These are phyloP conservation scores for Opisthograptis luteolata DNA, from an alignment of 2,888 invertebrate species.

Conservation along the genomic window DNA sequence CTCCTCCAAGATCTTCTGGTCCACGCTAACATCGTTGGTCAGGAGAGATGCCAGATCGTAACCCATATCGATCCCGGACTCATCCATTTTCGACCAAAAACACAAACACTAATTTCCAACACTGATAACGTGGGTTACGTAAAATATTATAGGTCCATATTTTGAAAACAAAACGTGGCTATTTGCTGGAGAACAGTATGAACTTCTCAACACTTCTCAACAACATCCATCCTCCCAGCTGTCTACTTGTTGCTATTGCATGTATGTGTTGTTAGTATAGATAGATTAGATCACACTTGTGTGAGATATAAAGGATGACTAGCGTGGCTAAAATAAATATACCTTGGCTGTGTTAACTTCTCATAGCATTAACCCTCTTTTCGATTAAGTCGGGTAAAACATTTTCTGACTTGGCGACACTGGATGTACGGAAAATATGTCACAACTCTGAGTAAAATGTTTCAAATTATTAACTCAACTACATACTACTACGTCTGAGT, in stretches of 20 bases:
- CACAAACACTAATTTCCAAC: constrained; percentile 65
- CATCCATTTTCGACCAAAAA: constrained; percentile 81
- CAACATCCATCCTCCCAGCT: constrained; percentile 80
- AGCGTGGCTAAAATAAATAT: constrained; percentile 49
- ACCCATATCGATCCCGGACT: constrained; percentile 87
- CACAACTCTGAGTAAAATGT: no score
- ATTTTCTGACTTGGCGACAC: constrained; percentile 32
- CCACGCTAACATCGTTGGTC: constrained; percentile 80
- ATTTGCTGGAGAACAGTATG: constrained; percentile 57
- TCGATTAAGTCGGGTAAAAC: constrained; percentile 33
- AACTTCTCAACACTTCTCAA: constrained; percentile 64
- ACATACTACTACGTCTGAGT: no score
- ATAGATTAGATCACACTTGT: constrained; percentile 42
- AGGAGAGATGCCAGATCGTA: constrained; percentile 86
- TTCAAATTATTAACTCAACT: no score
- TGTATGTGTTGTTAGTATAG: constrained; percentile 54
- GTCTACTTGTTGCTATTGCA: constrained; percentile 78
- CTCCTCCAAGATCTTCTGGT: constrained; percentile 82
- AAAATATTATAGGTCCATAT: constrained; percentile 45
- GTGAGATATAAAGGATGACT: constrained; percentile 62
- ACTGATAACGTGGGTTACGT: constrained; percentile 58
- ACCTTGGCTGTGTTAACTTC: constrained; percentile 10
- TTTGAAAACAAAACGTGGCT: constrained; percentile 60
- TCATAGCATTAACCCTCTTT: constrained; percentile 28
- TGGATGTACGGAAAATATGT: no score